Evolutionary conservation across 2,888 invertebrate species (phyloP), one percentile per base, ranked within the genome.

Genomic region (Drosophila prostipennis): DNA sequence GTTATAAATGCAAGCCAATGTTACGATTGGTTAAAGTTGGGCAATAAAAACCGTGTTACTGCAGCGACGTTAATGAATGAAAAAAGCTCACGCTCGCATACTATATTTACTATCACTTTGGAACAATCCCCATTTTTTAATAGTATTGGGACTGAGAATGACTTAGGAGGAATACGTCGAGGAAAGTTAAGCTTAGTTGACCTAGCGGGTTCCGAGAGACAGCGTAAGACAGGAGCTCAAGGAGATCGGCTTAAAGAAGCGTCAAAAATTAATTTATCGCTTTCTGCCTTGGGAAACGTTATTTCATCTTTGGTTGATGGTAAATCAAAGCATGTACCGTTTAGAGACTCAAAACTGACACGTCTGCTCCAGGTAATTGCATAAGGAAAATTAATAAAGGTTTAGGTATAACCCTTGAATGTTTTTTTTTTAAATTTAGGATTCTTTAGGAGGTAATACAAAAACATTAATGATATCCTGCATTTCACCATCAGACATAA

Each of bases 1-100:
- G 97, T 97, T 2, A 96, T 96, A 79, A 95, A 95, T 90, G 96
- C 96, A 0, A 87, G 92, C 0, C 96, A 97, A 84, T 97, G 97
- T 89, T 95, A 96, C 75, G 92, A 93, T 23, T 93, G 97, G 57
- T 94, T 98, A 92, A 94, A 94, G 45, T 91, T 94, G 56, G 98
- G 98, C 0, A 96, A 96, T 92, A 94, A 94, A 78, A 96, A 96
- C 90, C 93, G 98, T 36, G 94, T 96, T 14, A 95, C 96, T 0
- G 98, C 97, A 0, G 95, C 97, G 0, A 98, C 98, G 0, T 93
- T 96, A 52, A 98, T 98, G 98, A 98, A 98, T 90, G 95, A 96
- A 2, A 96, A 95, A 67, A 96, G 95, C 58, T 97, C 97, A 0
- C 93, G 98, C 58, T 96, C 96, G 55, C 98, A 98, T 91, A 96